These are phyloP conservation scores for Miniopterus natalensis DNA, from an alignment of 2,113 vertebrate species.

Conservation along the genomic window DNA sequence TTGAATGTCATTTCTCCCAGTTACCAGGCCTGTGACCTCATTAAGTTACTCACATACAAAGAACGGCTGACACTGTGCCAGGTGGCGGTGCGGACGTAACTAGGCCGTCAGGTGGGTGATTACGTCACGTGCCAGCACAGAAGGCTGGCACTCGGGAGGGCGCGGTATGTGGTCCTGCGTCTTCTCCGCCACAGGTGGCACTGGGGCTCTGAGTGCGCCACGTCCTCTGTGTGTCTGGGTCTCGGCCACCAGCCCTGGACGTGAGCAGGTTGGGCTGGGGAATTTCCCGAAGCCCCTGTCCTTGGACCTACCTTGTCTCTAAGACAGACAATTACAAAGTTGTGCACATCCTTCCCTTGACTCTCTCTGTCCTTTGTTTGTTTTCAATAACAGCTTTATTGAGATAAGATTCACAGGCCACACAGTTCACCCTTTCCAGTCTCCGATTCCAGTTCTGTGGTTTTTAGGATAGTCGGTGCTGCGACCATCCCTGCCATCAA, in stretches of 20 bases:
- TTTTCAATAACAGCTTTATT: background rate
- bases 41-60: too few relatives aligned
- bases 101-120: rapidly evolving
- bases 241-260: background rate
- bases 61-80: rapidly evolving
- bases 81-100: too few relatives aligned
- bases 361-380: background rate
- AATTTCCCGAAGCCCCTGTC: too few relatives aligned
- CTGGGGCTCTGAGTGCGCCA: background rate
- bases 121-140: rapidly evolving
- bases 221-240: background rate
- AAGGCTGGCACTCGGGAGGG: background rate
- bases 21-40: background rate
- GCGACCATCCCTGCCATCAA: rapidly evolving
- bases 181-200: background rate
- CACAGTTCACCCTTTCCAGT: background rate
- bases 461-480: background rate
- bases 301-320: background rate
- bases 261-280: too few relatives aligned
- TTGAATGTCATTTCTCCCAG: background rate
- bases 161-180: rapidly evolving
- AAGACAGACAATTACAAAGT: background rate
- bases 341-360: background rate
- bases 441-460: rapidly evolving
- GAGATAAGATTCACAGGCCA: background rate